These are phyloP conservation scores for Drosophila repleta DNA, from an alignment of 1,140 invertebrate genomes.

Conservation along the genomic window DNA sequence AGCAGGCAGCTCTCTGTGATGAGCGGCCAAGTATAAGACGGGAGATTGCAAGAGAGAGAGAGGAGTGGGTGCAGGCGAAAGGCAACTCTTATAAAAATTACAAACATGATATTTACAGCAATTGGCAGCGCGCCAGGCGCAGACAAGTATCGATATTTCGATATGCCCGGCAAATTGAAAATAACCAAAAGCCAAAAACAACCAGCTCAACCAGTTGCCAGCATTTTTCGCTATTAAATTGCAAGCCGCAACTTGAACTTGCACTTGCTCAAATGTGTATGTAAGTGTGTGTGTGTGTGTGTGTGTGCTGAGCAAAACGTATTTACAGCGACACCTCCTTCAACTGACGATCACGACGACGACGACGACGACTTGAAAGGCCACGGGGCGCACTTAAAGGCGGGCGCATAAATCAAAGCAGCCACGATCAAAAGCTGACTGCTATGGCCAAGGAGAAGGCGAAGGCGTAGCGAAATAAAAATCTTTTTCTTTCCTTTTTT, in stretches of 20 bases:
- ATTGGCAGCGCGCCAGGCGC: conserved; percentile 18
- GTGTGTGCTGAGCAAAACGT: conserved; percentile 33
- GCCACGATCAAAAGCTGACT: conserved; percentile 28
- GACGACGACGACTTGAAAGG: conserved; percentile 39
- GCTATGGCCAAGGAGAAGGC: conserved; percentile 10
- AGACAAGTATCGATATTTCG: conserved; percentile 35
- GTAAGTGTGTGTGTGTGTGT: not conserved
- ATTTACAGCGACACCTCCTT: conserved; percentile 46
- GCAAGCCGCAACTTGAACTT: conserved; percentile 42
- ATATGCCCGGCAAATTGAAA: conserved; percentile 28
- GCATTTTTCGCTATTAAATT: conserved; percentile 9
- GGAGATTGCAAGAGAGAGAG: no score
- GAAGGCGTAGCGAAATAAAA: not conserved
- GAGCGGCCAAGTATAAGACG: not conserved
- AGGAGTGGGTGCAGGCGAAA: no score
- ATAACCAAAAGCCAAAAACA: conserved; percentile 11
- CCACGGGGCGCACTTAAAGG: conserved; percentile 41
- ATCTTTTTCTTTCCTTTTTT: no score
- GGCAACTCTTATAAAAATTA: conserved; percentile 6
- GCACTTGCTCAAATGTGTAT: conserved; percentile 24
- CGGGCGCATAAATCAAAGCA: conserved; percentile 60
- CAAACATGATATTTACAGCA: conserved; percentile 42
- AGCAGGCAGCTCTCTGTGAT: conserved; percentile 56
- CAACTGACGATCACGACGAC: conserved; percentile 32
- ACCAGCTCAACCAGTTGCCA: conserved; percentile 56